phyloP scores from a whole-genome alignment of 2,113 vertebrate genomes.

The Stegostoma tigrinum region DNA sequence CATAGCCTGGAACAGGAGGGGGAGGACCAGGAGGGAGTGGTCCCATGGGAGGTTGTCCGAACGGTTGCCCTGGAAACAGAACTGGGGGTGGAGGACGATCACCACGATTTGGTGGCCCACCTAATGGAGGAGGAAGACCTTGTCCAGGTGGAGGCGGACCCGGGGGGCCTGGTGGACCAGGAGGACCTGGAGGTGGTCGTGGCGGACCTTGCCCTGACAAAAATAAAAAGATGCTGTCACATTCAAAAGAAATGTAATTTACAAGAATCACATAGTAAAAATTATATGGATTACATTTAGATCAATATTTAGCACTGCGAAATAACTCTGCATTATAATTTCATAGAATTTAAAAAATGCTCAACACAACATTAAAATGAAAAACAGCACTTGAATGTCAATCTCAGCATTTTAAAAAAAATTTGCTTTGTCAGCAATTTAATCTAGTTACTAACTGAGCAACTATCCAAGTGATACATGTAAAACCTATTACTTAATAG shows the following conservation, averaged over 20 bases:
- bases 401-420: neutral
- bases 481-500: neutral
- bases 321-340: neutral
- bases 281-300: neutral
- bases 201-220: conserved; percentile 87
- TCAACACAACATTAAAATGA: neutral
- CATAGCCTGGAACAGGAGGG: conserved; percentile 87
- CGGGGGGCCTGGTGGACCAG: conserved; percentile 85
- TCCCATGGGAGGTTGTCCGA: conserved; percentile 88
- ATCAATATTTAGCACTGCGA: no score
- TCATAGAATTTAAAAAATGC: neutral
- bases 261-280: neutral
- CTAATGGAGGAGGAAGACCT: conserved; percentile 80
- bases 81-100: conserved; percentile 94
- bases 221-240: conserved; percentile 39
- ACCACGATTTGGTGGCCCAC: conserved; percentile 87
- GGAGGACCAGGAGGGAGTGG: conserved; percentile 91
- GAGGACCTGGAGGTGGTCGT: conserved; percentile 85
- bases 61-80: conserved; percentile 90
- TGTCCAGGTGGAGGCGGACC: conserved; percentile 92
- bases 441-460: neutral
- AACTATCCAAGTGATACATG: neutral
- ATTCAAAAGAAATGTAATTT: neutral
- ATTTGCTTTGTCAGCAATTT: neutral
- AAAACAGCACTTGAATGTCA: neutral